Conservation (phyloP, 2,797 vertebrate genomes). For the Notolepis coatsorum region DNA sequence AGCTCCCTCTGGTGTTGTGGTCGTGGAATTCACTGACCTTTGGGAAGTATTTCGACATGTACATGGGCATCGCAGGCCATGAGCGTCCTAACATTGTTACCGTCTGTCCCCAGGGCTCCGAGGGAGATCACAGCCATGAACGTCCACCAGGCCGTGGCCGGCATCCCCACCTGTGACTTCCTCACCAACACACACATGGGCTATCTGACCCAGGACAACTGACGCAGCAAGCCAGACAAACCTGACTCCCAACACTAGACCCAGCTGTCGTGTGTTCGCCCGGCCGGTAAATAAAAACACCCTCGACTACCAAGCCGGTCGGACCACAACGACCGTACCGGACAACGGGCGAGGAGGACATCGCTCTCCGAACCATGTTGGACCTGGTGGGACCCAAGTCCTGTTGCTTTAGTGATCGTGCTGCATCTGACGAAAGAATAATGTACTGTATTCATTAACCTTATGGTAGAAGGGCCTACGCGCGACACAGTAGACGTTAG, state of each 20-base stretch:
- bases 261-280: no score
- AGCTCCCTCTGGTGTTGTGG: no score
- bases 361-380: not conserved
- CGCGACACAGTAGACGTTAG: constrained; percentile 27
- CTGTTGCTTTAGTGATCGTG: constrained; percentile 28
- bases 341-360: constrained; percentile 4
- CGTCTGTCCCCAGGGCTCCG: constrained; percentile 81
- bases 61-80: no score
- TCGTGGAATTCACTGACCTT: no score
- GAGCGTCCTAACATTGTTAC: not conserved
- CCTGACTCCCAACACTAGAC: not conserved
- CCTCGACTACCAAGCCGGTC: not conserved
- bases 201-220: constrained; percentile 84
- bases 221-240: constrained; percentile 17
- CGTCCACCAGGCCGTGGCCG: constrained; percentile 93
- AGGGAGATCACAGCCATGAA: constrained; percentile 94
- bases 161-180: constrained; percentile 95
- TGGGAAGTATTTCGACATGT: no score
- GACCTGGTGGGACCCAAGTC: constrained; percentile 17
- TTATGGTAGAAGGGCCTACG: constrained; percentile 49
- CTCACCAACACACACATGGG: constrained; percentile 97
- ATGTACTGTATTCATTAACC: constrained; percentile 49
- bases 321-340: not conserved
- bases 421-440: constrained; percentile 22
- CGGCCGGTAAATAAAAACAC: no score